Base-by-base conservation (phyloP, 53 echinoderm and acorn worm species). In the Crossaster papposus region DNA sequence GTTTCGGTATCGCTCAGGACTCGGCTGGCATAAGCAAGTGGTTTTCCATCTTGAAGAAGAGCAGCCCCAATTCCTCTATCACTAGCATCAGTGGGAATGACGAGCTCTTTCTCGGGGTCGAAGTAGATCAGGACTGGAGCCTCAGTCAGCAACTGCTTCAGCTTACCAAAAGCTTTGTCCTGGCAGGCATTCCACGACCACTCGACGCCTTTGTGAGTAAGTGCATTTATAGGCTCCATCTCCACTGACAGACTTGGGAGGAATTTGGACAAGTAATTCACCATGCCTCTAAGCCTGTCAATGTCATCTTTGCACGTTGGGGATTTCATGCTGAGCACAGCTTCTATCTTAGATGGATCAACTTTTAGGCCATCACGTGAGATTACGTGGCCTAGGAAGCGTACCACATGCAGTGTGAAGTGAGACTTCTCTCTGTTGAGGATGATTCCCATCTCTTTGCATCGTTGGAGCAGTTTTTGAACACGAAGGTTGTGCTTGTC, bases 401-500 rank as follows among this genome's bases (percentile, higher is more conserved):
- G 52, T 20, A 94, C 89, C 77, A 90, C 89, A 28, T 55, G 30
- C 38, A 90, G 30, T n/a, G 90, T 36, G 24, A 93, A 77, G 31
- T 78, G 79, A 58, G 81, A 86, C 70, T 96, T 93, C 14, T 93
- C 90, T 75, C 71, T 86, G 80, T 95, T 93, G 6, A 92, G 92
- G 34, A 90, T 88, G 72, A 95, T 84, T 51, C 90, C 90, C 15
- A 82, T 36, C 51, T 93, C 92, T 36, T 92, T 85, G 74, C 96
- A 94, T 68, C 93, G 51, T 55, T 89, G 34, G 50, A 92, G 65
- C 28, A 93, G 78, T 44, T 87, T 83, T 26, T 18, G 72, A 55
- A 91, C 71, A 78, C n/a, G 30, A 22, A 52, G 36, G 53, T 94
- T 83, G 62, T 92, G 90, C 35, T 92, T 64, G 20, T 81, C 73